phyloP scores from a whole-genome alignment of 1,140 invertebrate genomes.

The Drosophila rhopaloa region DNA sequence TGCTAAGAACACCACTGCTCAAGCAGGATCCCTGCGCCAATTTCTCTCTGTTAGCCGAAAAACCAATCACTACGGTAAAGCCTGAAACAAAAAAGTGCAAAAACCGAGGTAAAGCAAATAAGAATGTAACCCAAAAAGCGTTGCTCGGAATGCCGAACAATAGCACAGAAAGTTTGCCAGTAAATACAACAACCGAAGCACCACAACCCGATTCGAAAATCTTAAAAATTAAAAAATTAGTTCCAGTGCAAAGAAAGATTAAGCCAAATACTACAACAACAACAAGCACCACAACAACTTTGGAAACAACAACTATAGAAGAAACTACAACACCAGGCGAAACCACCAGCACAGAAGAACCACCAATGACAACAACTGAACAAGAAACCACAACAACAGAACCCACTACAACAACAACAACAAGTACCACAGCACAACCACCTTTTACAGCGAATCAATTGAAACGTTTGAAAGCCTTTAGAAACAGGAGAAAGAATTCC shows the following conservation, averaged over 20 bases:
- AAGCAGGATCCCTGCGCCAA: constrained; percentile 61
- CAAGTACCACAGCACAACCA: background rate
- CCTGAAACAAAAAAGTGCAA: constrained; percentile 11
- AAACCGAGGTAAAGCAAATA: background rate
- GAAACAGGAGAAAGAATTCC: constrained; percentile 5
- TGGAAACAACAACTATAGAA: constrained; percentile 12
- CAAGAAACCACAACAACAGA: background rate
- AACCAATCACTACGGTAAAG: background rate
- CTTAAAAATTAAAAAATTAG: constrained; percentile 12
- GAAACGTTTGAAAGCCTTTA: constrained; percentile 12
- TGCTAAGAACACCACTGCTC: constrained; percentile 50
- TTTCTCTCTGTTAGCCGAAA: constrained; percentile 27
- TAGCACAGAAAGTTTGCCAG: background rate
- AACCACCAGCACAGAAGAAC: constrained; percentile 1
- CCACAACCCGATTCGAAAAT: constrained; percentile 1
- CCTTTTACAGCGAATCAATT: constrained; percentile 1
- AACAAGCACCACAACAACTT: constrained; percentile 13
- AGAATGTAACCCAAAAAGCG: background rate
- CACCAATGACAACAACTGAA: constrained; percentile 4
- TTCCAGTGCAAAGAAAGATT: background rate
- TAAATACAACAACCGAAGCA: constrained; percentile 3
- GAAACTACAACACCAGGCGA: background rate
- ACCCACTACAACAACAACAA: constrained; percentile 2
- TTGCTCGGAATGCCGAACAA: background rate
- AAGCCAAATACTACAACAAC: constrained; percentile 11